phyloP scores from a whole-genome alignment of 2,113 vertebrate species.

The Ictalurus punctatus region DNA sequence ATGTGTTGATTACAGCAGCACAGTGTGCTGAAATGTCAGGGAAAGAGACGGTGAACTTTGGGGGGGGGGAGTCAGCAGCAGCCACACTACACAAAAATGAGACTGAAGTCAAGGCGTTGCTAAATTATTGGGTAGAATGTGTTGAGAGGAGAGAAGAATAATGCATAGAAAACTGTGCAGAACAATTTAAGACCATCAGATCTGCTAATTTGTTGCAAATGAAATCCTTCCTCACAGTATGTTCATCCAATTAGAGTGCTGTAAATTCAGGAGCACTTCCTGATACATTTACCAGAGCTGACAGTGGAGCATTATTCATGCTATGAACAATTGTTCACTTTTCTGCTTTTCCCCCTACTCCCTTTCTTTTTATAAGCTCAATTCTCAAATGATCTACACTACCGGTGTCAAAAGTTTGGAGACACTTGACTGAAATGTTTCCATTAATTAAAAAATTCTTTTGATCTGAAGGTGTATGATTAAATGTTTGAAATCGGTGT shows the following conservation, averaged over 20 bases:
- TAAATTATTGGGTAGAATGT: constrained; percentile 53
- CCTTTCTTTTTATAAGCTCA: constrained; percentile 16
- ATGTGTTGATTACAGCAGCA: constrained; percentile 36
- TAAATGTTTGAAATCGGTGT: too few species aligned
- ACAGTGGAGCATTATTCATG: constrained; percentile 56
- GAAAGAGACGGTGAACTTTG: not conserved
- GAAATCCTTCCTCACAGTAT: constrained; percentile 48
- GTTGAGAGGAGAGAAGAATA: constrained; percentile 31
- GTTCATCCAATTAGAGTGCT: constrained; percentile 63
- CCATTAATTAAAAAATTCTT: too few species aligned
- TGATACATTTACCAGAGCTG: constrained; percentile 53
- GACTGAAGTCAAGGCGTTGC: constrained; percentile 42
- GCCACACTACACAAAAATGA: constrained; percentile 11
- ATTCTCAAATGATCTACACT: constrained; percentile 28
- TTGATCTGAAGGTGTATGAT: too few species aligned
- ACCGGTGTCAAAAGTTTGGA: too few species aligned
- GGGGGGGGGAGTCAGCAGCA: not conserved
- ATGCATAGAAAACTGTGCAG: constrained; percentile 44
- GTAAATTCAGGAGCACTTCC: constrained; percentile 53
- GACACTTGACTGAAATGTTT: too few species aligned
- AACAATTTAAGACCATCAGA: constrained; percentile 65
- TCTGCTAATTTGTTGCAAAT: constrained; percentile 71
- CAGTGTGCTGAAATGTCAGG: constrained; percentile 25
- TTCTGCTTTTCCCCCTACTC: not conserved
- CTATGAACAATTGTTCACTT: constrained; percentile 40